Evolutionary conservation across 2,797 vertebrate species (phyloP), one percentile per base, ranked within the genome.

Genomic region (Sus cebifrons): DNA sequence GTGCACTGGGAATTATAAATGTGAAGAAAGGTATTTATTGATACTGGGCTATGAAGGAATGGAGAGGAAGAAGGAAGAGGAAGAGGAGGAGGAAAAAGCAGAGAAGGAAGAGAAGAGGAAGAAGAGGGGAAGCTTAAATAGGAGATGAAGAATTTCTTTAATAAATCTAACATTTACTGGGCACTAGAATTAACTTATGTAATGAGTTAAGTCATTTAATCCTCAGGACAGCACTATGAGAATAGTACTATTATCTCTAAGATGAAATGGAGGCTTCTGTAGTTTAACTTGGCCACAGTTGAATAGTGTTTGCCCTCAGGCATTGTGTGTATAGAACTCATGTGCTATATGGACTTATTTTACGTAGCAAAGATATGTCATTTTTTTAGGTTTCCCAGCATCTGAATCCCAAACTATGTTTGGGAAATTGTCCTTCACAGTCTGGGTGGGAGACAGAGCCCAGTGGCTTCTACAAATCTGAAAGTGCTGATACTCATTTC

Each of bases 131-230:
- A 56, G 54, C 44, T 49, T 6, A 49, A 49, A 49, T 49, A 49
- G 44, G 54, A 56, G 52, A 75, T 36, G 14, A n/a, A 88, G 16
- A n/a, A 92, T 71, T 27, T 70, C 32, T 87, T 90, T 68, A 29
- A 79, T 56, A 84, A 56, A 68, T 78, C 64, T 83, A 62, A 56
- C 32, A 29, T 83, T 77, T 70, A 65, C n/a, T 32, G 70, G 83
- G 58, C 25, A 78, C 36, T 95, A 88, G 64, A 88, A 85, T 74
- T 40, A 78, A 25, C 62, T 93, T 56, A 21, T 56, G 70, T 81
- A 82, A 92, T 74, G 65, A 67, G 79, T 67, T 84, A 32, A 49
- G 75, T 90, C 81, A 40, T 91, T 75, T 77, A 75, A 89, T 77
- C 79, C 62, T 94, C 29, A 84, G 0, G n/a, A 70, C 40, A 77